Evolutionary conservation across 2,113 vertebrate species (phyloP).

Genomic region (Notothenia rossii): DNA sequence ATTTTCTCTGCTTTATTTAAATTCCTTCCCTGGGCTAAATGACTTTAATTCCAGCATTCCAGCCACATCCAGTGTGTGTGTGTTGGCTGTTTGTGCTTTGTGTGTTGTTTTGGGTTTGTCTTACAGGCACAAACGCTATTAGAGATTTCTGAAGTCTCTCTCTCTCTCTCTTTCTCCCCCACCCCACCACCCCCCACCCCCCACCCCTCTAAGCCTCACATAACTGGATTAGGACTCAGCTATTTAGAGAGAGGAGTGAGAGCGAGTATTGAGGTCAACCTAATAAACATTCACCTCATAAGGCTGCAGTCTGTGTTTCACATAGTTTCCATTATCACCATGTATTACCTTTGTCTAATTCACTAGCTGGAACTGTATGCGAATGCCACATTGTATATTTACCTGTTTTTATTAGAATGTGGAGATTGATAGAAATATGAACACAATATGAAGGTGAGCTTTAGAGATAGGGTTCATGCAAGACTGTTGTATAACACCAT

Average conservation of each 20-base stretch:
- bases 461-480: too few relatives aligned
- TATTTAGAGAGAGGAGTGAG: conserved; percentile 54
- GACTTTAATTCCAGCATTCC: conserved; percentile 59
- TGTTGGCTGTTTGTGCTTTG: conserved; percentile 48
- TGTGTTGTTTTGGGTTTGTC: conserved; percentile 65
- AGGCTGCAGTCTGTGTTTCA: background rate
- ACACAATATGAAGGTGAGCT: too few relatives aligned
- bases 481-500: too few relatives aligned
- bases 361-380: too few relatives aligned
- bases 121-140: conserved; percentile 71
- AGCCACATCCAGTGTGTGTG: conserved; percentile 12
- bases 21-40: conserved; percentile 52
- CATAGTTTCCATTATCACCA: too few relatives aligned
- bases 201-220: conserved; percentile 37
- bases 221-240: conserved; percentile 77
- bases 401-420: too few relatives aligned
- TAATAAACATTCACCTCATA: conserved; percentile 74
- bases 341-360: too few relatives aligned
- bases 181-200: too few relatives aligned
- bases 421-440: too few relatives aligned
- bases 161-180: background rate
- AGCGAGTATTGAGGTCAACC: conserved; percentile 76
- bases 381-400: too few relatives aligned
- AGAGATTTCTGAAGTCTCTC: conserved; percentile 17
- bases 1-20: conserved; percentile 46